Conservation (phyloP, 2,888 invertebrate species). For the Macrostomum cliftonense region DNA sequence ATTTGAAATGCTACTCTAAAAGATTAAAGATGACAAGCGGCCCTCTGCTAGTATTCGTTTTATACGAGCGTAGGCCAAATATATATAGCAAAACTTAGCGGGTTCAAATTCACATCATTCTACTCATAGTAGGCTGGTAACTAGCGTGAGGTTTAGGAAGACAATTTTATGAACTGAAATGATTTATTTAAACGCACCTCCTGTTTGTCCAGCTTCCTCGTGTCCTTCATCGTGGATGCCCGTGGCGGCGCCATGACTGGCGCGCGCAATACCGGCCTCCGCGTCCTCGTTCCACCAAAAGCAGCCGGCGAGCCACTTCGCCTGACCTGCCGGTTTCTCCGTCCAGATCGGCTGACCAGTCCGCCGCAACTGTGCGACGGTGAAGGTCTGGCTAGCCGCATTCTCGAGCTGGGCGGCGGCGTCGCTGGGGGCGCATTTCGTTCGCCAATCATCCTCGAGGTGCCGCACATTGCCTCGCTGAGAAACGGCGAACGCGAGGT, state of each 20-base stretch:
- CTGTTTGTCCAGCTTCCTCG: conserved; percentile 60
- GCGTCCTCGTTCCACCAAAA: conserved; percentile 88
- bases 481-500: conserved; percentile 90
- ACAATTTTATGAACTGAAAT: too few species aligned
- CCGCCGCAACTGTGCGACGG: conserved; percentile 8
- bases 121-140: too few species aligned
- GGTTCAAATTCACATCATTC: too few species aligned
- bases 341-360: conserved; percentile 1
- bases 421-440: conserved; percentile 3
- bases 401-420: conserved; percentile 7
- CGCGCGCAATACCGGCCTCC: conserved; percentile 88
- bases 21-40: too few species aligned
- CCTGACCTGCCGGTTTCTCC: conserved; percentile 67
- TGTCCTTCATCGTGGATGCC: conserved; percentile 97
- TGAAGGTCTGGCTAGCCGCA: conserved; percentile 9
- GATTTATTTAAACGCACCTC: too few species aligned
- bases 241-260: conserved; percentile 96
- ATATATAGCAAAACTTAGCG: too few species aligned
- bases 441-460: conserved; percentile 56
- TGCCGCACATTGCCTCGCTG: conserved; percentile 93
- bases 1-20: too few species aligned
- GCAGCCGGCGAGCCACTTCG: conserved; percentile 89
- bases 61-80: too few species aligned
- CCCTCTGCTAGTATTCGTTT: too few species aligned
- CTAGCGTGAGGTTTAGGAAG: too few species aligned